These are phyloP conservation scores for Dendrolimus pini DNA, from an alignment of 2,888 invertebrate genomes.

Conservation along the genomic window DNA sequence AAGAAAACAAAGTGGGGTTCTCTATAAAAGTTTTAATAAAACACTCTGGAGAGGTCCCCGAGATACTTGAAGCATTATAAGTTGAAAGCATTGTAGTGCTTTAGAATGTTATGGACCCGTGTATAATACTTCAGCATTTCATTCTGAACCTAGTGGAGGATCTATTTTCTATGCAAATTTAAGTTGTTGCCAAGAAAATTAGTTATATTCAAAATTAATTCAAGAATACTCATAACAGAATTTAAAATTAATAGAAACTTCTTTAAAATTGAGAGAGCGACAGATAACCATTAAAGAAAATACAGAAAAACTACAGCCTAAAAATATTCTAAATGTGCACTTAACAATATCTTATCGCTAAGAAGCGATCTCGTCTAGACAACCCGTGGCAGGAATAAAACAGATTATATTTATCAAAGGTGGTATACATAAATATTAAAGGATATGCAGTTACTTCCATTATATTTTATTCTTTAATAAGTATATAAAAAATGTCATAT, in stretches of 20 bases:
- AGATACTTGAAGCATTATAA: conserved; percentile 28
- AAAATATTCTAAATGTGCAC: too few species aligned
- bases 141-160: neutral
- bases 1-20: conserved; percentile 6
- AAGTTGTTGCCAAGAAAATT: neutral
- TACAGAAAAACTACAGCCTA: neutral
- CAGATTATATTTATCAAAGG: too few species aligned
- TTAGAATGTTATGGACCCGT: conserved; percentile 4
- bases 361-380: too few species aligned
- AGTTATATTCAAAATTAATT: neutral
- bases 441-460: too few species aligned
- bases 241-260: neutral
- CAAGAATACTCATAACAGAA: neutral
- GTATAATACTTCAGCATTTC: neutral
- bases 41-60: conserved; percentile 22
- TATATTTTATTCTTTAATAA: too few species aligned
- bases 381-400: too few species aligned
- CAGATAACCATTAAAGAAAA: too few species aligned
- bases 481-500: too few species aligned
- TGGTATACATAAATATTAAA: too few species aligned
- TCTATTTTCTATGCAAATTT: neutral
- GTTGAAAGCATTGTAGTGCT: conserved; percentile 24
- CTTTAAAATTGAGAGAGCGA: neutral
- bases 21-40: conserved; percentile 33
- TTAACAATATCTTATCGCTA: too few species aligned